Evolutionary conservation across 2,888 invertebrate genomes (phyloP).

Genomic region (Ennomos erosarius): DNA sequence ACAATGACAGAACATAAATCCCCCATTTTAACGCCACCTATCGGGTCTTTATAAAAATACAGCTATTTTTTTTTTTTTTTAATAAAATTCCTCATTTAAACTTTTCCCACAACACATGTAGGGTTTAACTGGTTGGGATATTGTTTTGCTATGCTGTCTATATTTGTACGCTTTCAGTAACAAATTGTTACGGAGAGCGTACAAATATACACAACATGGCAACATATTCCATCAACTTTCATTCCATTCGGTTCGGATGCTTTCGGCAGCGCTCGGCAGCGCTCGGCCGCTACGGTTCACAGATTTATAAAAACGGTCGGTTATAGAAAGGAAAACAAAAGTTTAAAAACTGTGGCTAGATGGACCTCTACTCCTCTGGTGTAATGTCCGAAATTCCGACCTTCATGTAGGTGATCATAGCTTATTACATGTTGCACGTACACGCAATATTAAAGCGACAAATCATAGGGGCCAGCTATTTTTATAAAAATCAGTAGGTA

Average conservation of each 20-base stretch:
- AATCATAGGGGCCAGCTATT: too few species aligned
- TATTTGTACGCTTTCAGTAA: too few species aligned
- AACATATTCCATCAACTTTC: slow-evolving; percentile 21
- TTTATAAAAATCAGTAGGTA: too few species aligned
- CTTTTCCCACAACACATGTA: too few species aligned
- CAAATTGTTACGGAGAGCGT: not conserved
- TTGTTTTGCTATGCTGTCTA: too few species aligned
- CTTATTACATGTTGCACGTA: slow-evolving; percentile 13
- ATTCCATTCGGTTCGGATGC: slow-evolving; percentile 40
- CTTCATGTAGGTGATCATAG: too few species aligned
- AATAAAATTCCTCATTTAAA: too few species aligned
- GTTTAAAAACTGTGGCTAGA: slow-evolving; percentile 38
- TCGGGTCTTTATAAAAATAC: too few species aligned
- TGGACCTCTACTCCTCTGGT: slow-evolving; percentile 11
- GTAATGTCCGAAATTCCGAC: slow-evolving; percentile 40
- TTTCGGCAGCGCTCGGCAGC: slow-evolving; percentile 24
- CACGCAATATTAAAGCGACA: not conserved
- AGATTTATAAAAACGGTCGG: slow-evolving; percentile 54
- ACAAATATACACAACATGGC: slow-evolving; percentile 1
- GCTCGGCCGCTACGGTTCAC: slow-evolving; percentile 48
- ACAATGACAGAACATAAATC: too few species aligned
- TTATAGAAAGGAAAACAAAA: slow-evolving; percentile 53
- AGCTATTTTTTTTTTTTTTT: too few species aligned
- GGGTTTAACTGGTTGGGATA: too few species aligned
- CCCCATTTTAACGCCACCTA: too few species aligned